phyloP scores from a whole-genome alignment of 2,113 vertebrate genomes.

The Myanophis thanlyinensis region DNA sequence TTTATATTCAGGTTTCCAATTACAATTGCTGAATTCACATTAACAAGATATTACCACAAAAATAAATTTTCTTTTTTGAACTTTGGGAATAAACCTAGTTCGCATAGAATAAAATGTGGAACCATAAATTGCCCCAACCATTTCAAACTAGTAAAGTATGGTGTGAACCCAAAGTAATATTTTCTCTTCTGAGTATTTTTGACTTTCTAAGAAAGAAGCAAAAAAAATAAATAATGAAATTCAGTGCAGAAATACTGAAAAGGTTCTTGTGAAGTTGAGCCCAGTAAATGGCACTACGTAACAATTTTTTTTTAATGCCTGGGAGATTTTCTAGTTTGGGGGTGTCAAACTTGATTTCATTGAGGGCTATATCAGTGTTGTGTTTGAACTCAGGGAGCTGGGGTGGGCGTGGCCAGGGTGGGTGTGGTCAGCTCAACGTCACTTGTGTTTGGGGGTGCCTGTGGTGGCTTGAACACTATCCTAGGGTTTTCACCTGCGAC shows the following conservation, averaged over 20 bases:
- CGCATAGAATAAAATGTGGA: background rate
- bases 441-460: too few species aligned
- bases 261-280: background rate
- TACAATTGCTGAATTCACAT: background rate
- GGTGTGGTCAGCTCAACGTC: too few species aligned
- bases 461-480: too few species aligned
- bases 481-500: too few species aligned
- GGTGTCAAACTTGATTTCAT: too few species aligned
- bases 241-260: background rate
- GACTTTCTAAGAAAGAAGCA: too few species aligned
- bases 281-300: conserved; percentile 6
- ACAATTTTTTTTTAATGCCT: background rate
- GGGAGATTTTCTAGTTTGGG: background rate
- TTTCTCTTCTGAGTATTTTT: background rate
- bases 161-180: background rate
- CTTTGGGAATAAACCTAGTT: background rate
- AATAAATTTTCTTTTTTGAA: background rate
- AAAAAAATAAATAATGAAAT: background rate
- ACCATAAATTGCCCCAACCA: background rate
- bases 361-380: too few species aligned
- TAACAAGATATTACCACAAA: background rate
- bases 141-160: background rate
- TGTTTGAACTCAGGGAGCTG: too few species aligned
- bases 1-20: background rate
- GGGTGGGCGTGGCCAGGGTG: too few species aligned